phyloP scores from a whole-genome alignment of 2,888 invertebrate species.

The Dynastes maya region DNA sequence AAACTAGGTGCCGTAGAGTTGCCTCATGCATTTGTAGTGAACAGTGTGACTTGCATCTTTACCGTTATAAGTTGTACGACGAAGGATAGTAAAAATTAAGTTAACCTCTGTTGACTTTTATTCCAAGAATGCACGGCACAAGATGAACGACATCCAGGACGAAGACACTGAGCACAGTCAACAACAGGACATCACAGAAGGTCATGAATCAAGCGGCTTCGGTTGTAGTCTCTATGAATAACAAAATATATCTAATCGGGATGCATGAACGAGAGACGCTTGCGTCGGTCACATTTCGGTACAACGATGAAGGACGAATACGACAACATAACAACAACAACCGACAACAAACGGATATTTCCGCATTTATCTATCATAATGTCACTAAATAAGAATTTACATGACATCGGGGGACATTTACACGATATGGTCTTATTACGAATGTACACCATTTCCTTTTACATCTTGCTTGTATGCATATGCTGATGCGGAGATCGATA shows the following conservation, averaged over 20 bases:
- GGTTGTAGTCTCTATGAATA: slow-evolving; percentile 20
- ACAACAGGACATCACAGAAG: slow-evolving; percentile 20
- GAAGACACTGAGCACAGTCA: neutral
- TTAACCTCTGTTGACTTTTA: slow-evolving; percentile 21
- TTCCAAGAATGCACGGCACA: neutral
- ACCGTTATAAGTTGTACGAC: neutral
- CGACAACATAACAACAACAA: slow-evolving; percentile 14
- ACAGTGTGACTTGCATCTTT: neutral
- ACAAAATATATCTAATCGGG: slow-evolving; percentile 38
- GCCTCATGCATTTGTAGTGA: neutral
- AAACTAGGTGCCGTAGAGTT: too few species aligned
- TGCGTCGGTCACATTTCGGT: slow-evolving; percentile 8
- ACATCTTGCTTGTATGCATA: slow-evolving; percentile 40
- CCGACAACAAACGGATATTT: slow-evolving; percentile 31
- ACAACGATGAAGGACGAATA: neutral
- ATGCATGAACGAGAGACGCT: slow-evolving; percentile 21
- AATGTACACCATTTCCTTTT: slow-evolving; percentile 27
- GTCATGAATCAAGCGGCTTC: slow-evolving; percentile 23
- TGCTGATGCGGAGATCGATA: slow-evolving; percentile 12
- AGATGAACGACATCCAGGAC: slow-evolving; percentile 1
- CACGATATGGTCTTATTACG: slow-evolving; percentile 48
- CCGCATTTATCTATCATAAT: slow-evolving; percentile 50
- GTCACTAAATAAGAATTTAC: slow-evolving; percentile 44
- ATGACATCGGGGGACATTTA: slow-evolving; percentile 42
- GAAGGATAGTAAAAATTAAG: neutral